Conservation (phyloP, 2,888 invertebrate species). For the Muschampia plurimacula region DNA sequence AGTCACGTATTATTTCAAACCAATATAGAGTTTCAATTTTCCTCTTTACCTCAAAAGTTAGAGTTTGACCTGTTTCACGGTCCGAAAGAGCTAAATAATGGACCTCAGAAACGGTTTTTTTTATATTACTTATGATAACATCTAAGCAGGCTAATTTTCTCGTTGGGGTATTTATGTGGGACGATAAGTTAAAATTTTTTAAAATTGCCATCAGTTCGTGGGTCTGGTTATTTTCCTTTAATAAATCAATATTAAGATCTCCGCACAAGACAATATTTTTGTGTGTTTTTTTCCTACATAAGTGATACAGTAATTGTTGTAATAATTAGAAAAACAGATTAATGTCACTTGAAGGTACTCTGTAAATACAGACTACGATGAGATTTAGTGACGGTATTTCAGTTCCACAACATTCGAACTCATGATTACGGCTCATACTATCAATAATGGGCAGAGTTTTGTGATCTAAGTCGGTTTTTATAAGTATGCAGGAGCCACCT, state of each 20-base stretch:
- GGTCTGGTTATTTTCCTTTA: not conserved
- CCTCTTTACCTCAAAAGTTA: not conserved
- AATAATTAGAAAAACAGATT: not conserved
- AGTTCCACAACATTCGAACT: conserved; percentile 5
- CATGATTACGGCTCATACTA: not conserved
- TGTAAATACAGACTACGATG: not conserved
- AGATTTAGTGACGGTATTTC: conserved; percentile 7
- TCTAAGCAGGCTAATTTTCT: conserved; percentile 4
- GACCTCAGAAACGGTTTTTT: not conserved
- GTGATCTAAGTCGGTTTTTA: not conserved
- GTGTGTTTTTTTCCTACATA: not conserved
- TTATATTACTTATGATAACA: not conserved
- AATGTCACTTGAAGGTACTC: not conserved
- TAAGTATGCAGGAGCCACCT: not conserved
- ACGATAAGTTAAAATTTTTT: not conserved
- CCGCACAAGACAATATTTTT: conserved; percentile 6
- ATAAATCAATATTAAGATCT: not conserved
- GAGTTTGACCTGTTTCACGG: conserved; percentile 2
- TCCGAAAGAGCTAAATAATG: conserved; percentile 3
- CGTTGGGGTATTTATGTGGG: not conserved
- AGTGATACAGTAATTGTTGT: not conserved
- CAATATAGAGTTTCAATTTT: not conserved
- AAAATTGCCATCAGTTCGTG: not conserved
- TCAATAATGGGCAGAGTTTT: not conserved
- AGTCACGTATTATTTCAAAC: not conserved